Conservation (phyloP, 1,140 invertebrate genomes). For the Diachasmimorpha longicaudata region DNA sequence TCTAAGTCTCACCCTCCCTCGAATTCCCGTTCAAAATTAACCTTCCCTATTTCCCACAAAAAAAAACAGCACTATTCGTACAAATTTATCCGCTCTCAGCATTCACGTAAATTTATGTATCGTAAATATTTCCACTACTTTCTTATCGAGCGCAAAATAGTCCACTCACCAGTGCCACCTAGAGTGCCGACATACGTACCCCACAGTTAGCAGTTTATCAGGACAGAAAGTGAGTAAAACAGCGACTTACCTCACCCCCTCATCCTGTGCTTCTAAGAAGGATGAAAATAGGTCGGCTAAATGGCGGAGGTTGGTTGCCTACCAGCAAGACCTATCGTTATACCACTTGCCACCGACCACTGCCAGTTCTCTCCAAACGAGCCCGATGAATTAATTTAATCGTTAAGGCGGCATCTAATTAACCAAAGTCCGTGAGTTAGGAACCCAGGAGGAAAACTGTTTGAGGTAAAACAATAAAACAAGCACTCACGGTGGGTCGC, state of each 20-base stretch:
- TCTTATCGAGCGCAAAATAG: too few relatives aligned
- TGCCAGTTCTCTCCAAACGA: neutral
- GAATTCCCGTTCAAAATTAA: neutral
- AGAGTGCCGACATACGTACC: too few relatives aligned
- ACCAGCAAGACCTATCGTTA: constrained; percentile 10
- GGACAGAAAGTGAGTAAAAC: too few relatives aligned
- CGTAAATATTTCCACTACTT: neutral
- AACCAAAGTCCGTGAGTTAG: constrained; percentile 12
- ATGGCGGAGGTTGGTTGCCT: neutral
- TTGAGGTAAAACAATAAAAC: constrained; percentile 22
- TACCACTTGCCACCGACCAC: neutral
- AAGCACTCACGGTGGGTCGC: constrained; percentile 9
- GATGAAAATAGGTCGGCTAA: neutral
- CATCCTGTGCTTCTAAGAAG: neutral
- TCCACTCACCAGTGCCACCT: too few relatives aligned
- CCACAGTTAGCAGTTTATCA: too few relatives aligned
- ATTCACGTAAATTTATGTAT: neutral
- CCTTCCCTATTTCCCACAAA: neutral
- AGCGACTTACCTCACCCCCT: too few relatives aligned
- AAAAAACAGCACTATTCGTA: neutral
- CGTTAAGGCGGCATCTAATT: constrained; percentile 32
- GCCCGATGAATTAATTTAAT: constrained; percentile 29
- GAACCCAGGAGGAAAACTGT: neutral
- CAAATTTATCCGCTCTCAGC: too few relatives aligned
- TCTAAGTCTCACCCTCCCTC: too few relatives aligned